Percentiles rank a stretch among this genome's conserved stretches.
These are phyloP conservation scores for Thumatha senex DNA, from an alignment of 2,888 invertebrate genomes.

Conservation along the genomic window DNA sequence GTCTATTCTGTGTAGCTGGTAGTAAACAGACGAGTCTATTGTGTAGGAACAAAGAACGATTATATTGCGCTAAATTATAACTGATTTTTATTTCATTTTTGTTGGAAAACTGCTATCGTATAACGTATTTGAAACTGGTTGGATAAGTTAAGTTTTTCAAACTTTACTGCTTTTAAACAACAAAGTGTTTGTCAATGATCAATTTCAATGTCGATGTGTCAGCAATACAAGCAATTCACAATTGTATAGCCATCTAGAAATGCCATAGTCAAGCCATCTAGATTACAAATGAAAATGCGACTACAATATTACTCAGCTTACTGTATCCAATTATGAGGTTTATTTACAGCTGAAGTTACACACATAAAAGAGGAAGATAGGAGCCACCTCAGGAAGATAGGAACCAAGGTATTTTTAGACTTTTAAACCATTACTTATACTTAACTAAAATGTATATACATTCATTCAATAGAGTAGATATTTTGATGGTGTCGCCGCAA, in stretches of 20 bases:
- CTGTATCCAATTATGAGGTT: not conserved
- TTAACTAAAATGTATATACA: too few relatives aligned
- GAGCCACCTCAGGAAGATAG: too few relatives aligned
- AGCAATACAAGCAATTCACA: not conserved
- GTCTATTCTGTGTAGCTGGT: constrained; percentile 77
- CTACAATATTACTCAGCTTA: constrained; percentile 15
- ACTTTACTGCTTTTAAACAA: not conserved
- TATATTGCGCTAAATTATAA: constrained; percentile 74
- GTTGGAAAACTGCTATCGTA: too few relatives aligned
- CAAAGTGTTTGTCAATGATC: constrained; percentile 3
- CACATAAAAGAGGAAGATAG: too few relatives aligned
- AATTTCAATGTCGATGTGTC: not conserved
- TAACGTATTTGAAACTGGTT: too few relatives aligned
- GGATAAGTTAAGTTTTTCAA: not conserved
- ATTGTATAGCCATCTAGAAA: constrained; percentile 62
- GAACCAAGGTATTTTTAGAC: too few relatives aligned
- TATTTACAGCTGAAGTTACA: too few relatives aligned
- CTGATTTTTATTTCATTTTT: constrained; percentile 36
- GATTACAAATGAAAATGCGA: constrained; percentile 50
- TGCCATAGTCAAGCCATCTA: constrained; percentile 51
- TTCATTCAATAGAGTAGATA: too few relatives aligned
- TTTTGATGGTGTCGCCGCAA: constrained; percentile 1
- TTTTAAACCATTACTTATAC: too few relatives aligned
- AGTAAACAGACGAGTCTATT: constrained; percentile 62
- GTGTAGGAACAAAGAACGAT: constrained; percentile 81